Conservation (phyloP, 2,797 vertebrate genomes). For the Neoniphon sammara region DNA sequence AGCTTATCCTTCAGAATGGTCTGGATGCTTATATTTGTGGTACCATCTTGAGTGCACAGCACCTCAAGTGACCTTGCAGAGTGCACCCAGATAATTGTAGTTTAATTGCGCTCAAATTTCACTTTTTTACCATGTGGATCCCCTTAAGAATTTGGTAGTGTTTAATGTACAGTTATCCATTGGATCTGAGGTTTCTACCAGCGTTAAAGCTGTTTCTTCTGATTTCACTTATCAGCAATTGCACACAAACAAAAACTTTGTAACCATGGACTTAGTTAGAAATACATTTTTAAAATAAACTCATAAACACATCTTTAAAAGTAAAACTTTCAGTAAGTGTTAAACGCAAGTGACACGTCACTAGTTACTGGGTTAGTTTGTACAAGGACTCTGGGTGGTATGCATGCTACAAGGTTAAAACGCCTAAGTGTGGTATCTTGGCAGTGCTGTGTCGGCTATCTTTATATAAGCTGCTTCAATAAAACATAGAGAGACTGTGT, state of each 20-base stretch:
- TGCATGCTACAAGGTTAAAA: background rate
- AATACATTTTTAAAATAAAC: too few relatives aligned
- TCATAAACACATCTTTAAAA: too few relatives aligned
- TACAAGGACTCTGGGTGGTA: background rate
- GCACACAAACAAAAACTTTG: too few relatives aligned
- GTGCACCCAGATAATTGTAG: too few relatives aligned
- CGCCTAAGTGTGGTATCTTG: too few relatives aligned
- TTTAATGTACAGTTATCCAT: background rate
- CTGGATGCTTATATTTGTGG: background rate
- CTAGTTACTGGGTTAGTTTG: too few relatives aligned
- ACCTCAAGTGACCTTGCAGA: background rate
- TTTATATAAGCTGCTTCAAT: background rate
- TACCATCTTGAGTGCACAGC: background rate
- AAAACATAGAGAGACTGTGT: background rate
- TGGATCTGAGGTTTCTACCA: background rate
- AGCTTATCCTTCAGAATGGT: background rate
- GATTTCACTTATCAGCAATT: background rate
- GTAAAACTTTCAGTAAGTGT: too few relatives aligned
- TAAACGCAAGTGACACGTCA: too few relatives aligned
- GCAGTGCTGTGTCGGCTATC: background rate
- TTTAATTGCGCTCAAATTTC: too few relatives aligned
- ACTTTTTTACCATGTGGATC: too few relatives aligned
- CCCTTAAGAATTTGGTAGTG: too few relatives aligned
- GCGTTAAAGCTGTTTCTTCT: background rate
- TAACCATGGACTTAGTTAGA: too few relatives aligned